Evolutionary conservation across 2,113 vertebrate genomes (phyloP), one percentile per base, ranked within the genome.

Genomic region (Thamnaconus septentrionalis): DNA sequence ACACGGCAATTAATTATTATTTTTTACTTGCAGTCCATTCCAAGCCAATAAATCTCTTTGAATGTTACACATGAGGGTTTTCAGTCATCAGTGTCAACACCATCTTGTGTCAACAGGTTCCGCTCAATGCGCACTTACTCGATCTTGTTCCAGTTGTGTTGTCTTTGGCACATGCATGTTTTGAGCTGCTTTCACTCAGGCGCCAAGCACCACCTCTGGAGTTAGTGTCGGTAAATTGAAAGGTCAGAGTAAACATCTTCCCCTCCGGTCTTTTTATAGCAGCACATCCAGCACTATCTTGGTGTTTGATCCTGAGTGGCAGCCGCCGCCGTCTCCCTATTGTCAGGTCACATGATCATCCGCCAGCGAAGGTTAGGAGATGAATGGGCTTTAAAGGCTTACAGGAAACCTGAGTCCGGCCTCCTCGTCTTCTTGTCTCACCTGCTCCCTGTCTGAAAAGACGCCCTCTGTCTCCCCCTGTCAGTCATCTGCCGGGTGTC

Each of bases 331-430:
- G 5, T 63, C 43, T 64, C 46, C 58, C 54, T 52, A 56, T 73
- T 71, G 72, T 76, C 45, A 66, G 47, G 64, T 70, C 5, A 5
- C 43, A 3, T 31, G 18, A 12, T 78, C 58, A 76, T 70, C 68
- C 74, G 61, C 61, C 63, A 77, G 71, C 4, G 0, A 67, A 79
- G 68, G 66, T 75, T 74, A 66, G 71, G 53, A 62, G 50, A 10
- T 86, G 75, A 85, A 85, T 81, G 69, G 69, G 48, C 57, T 66
- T 78, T 75, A 81, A 79, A 74, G 56, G 84, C 67, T 84, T 76
- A 81, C 42, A 78, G 69, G 87, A 79, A 89, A 89, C 78, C 56
- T 51, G 81, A 86, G 54, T 41, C 59, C 41, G 48, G 11, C 10
- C 55, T 66, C 56, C 47, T 75, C 66, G 73, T 62, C 18, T 31